phyloP scores from a whole-genome alignment of 2,888 invertebrate genomes.

The Eledona agricola region DNA sequence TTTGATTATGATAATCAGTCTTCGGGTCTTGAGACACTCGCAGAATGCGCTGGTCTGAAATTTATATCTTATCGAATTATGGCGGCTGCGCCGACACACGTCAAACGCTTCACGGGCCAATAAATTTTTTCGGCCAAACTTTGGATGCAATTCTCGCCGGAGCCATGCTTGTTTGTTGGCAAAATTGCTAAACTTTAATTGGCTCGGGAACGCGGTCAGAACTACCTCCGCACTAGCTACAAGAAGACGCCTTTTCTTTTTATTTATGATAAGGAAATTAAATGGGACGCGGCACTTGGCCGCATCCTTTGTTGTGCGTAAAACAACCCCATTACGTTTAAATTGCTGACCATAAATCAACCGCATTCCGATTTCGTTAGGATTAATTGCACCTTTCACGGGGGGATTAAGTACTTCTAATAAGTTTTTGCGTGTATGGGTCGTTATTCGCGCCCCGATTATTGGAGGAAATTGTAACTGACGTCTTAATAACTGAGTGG shows the following conservation, averaged over 20 bases:
- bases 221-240: conserved; percentile 11
- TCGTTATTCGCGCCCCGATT: too few relatives aligned
- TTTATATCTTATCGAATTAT: conserved; percentile 45
- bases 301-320: conserved; percentile 28
- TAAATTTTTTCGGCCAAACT: conserved; percentile 24
- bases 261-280: conserved; percentile 27
- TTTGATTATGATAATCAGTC: conserved; percentile 61
- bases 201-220: conserved; percentile 22
- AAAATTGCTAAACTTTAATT: conserved; percentile 36
- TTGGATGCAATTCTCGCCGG: conserved; percentile 1
- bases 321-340: conserved; percentile 37
- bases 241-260: conserved; percentile 12
- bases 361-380: conserved; percentile 14
- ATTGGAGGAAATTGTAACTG: conserved; percentile 6
- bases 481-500: conserved; percentile 20
- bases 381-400: conserved; percentile 27
- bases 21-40: conserved; percentile 42
- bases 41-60: conserved; percentile 40
- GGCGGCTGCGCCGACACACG: conserved; percentile 22
- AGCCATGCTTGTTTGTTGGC: conserved; percentile 20
- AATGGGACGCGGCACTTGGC: conserved; percentile 26
- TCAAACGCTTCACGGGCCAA: conserved; percentile 21
- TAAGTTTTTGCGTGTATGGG: too few relatives aligned
- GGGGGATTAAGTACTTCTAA: conserved; percentile 17
- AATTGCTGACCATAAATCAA: conserved; percentile 38